Evolutionary conservation across 2,113 vertebrate genomes (phyloP), one percentile per base, ranked within the genome.

Genomic region (Leucoraja erinaceus): DNA sequence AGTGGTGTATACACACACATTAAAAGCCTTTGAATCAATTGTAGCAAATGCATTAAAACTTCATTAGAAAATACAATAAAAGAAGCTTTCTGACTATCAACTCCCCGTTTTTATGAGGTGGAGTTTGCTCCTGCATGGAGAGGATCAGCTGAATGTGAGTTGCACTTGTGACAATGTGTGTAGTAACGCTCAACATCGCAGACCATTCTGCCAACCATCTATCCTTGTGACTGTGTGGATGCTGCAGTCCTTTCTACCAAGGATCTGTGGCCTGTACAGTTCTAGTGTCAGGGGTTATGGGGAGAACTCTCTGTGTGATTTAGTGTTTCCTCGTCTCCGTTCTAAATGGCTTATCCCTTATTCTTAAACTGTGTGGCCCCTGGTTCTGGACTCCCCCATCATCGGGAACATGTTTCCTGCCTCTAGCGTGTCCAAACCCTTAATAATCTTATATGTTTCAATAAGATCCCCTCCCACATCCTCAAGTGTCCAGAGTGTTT

Each of bases 11-110:
- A 38, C 90, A 74, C 68, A 91, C 68, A 38, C 68, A 91, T 91
- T 91, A 91, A 91, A 91, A 91, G 90, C 90, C 66, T 74, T 91
- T 91, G 90, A 91, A 91, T 91, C 90, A 91, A 72, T 91, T 91
- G 90, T 91, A 91, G 63, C 68, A 91, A 91, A 91, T 91, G 90
- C 90, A 91, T 91, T 91, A 91, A 91, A 91, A 91, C 90, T 72
- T 91, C 90, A 91, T 91, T 91, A 91, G 90, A 91, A 70, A 72
- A 91, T 91, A 91, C 90, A 91, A 91, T 91, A 91, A 91, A 91
- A 91, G 90, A 72, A 74, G 90, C 90, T 91, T 91, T 72, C 90
- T 72, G 33, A 47, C 90, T 91, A 91, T 72, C 90, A 91, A 91
- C 90, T 91, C 66, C 18, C 68, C 90, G 72, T 91, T 91, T 91